A percentile compares a stretch with the other conserved stretches of the same genome.
phyloP scores from a whole-genome alignment of 2,113 vertebrate species.

The Caloenas nicobarica region DNA sequence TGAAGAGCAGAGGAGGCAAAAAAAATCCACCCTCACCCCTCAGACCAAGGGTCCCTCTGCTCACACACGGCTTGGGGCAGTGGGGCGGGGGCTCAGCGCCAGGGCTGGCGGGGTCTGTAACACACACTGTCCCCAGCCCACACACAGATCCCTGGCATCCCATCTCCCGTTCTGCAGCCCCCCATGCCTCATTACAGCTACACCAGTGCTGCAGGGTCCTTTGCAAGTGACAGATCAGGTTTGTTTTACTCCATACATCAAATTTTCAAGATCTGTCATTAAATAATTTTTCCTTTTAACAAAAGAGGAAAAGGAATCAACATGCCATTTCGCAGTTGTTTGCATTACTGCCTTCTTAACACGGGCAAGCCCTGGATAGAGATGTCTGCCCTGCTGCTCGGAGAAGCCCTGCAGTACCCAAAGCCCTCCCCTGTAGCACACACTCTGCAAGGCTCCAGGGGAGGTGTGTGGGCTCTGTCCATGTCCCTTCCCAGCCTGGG shows the following conservation, averaged over 20 bases:
- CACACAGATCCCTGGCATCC: background rate
- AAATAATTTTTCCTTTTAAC: background rate
- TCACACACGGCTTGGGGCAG: background rate
- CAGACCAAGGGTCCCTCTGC: background rate
- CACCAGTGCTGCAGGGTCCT: background rate
- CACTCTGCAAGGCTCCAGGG: background rate
- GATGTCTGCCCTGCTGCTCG: background rate
- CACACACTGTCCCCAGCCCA: rapidly evolving
- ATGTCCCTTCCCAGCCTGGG: background rate
- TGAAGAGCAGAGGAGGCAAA: background rate
- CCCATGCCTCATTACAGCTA: background rate
- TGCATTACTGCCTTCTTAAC: background rate
- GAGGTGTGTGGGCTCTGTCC: background rate
- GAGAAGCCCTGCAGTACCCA: background rate
- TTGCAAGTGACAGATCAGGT: background rate
- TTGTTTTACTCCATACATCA: background rate
- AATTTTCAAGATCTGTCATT: background rate
- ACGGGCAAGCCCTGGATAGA: background rate
- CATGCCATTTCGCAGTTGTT: background rate
- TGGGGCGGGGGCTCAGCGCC: background rate
- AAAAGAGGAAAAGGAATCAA: background rate
- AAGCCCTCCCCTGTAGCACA: background rate
- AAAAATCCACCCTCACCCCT: background rate
- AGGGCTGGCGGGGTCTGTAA: background rate
- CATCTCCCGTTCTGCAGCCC: background rate